A percentile compares a stretch with the other conserved stretches of the same genome.
Evolutionary conservation across 1,140 invertebrate species (phyloP).

Genomic region (Myzus persicae): DNA sequence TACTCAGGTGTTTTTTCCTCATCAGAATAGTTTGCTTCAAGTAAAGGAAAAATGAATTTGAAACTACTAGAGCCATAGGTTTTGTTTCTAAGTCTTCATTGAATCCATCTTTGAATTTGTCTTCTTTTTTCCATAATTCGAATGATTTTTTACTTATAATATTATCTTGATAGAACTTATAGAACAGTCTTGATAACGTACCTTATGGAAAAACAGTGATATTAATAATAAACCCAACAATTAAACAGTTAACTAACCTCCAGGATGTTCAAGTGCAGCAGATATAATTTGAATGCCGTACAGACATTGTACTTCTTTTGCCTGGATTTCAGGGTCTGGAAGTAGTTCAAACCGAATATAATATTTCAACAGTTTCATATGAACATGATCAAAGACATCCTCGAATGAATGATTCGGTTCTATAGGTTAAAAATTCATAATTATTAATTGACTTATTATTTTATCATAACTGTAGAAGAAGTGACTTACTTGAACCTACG

Average conservation of each 20-base stretch:
- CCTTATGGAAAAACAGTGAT: not conserved
- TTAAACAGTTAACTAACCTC: not conserved
- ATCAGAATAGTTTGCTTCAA: slow-evolving; percentile 48
- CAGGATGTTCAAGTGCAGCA: slow-evolving; percentile 48
- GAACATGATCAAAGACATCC: slow-evolving; percentile 47
- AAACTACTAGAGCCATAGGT: slow-evolving; percentile 44
- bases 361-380: slow-evolving; percentile 33
- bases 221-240: not conserved
- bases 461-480: not conserved
- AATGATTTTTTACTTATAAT: slow-evolving; percentile 49
- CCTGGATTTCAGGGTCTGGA: slow-evolving; percentile 45
- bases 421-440: not conserved
- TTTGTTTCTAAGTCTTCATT: slow-evolving; percentile 51
- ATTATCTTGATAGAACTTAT: slow-evolving; percentile 46
- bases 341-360: slow-evolving; percentile 43
- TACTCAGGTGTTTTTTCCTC: slow-evolving; percentile 42
- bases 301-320: slow-evolving; percentile 36
- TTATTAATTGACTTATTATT: not conserved
- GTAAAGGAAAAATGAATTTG: slow-evolving; percentile 46
- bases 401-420: slow-evolving; percentile 48
- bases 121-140: slow-evolving; percentile 44
- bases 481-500: slow-evolving; percentile 24
- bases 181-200: slow-evolving; percentile 43
- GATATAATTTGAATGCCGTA: slow-evolving; percentile 54
- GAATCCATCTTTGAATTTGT: slow-evolving; percentile 36